Base-by-base conservation (phyloP, 1,140 invertebrate genomes). In the Drosophila neocordata region DNA sequence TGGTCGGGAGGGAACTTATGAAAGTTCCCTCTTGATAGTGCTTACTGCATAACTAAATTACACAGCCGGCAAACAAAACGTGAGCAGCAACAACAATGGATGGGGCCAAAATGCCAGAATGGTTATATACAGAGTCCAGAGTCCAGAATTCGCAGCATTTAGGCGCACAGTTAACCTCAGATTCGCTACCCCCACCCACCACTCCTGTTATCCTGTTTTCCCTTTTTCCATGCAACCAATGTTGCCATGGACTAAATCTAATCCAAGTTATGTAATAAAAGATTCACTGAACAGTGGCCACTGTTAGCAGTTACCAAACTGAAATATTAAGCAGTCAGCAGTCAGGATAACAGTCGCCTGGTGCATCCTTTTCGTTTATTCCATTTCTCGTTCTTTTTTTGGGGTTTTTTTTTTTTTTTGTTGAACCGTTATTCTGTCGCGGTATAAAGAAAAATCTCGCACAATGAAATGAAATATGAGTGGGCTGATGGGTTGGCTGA, bases 381-480 rank as follows among this genome's bases (percentile, higher is more conserved):
- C 18, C 11, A 31, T 22, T 51, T 12, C 13, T 51, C 8, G 1
- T 18, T 52, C 4, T 18, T 15, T 15, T 35, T 65, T 63, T 41
- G n/a, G n/a, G n/a, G n/a, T 69, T 18, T 18, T 6, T 31, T 31
- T 31, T 31, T 31, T 31, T 31, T 31, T 31, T 31, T 31, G 27
- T 31, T 31, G 4, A 31, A 3, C 7, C 27, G 58, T 34, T 31
- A 35, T 48, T 34, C 24, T 24, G 27, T 31, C n/a, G 11, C 13
- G 31, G 12, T 52, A 53, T 31, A 31, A 57, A 67, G 66, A 77
- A 70, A 70, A 70, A 77, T 77, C 67, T 44, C 12, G 11, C 56
- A 69, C 74, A 77, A 74, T 70, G 81, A 61, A 74, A 79, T 88
- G 82, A 87, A 83, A 88, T 79, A 87, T 82, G 75, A 68, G 65